These are phyloP conservation scores for Zaprionus inermis DNA, from an alignment of 1,140 invertebrate genomes.

Conservation along the genomic window DNA sequence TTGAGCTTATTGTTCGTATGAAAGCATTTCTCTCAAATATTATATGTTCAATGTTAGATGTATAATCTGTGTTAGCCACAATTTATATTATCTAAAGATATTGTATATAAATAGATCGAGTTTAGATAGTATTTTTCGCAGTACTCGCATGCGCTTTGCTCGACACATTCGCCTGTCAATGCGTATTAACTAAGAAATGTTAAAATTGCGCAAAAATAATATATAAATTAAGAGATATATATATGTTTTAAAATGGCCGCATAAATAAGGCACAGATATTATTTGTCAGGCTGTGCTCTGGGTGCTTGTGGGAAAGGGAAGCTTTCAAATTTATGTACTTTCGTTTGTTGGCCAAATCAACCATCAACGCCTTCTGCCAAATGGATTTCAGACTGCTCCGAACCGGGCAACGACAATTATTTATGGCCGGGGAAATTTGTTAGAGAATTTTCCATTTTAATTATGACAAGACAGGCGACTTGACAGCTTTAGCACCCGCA, in stretches of 20 bases:
- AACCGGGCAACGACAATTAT: constrained; percentile 37
- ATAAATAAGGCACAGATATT: constrained; percentile 67
- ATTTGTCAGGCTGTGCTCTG: constrained; percentile 58
- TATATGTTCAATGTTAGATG: too few relatives aligned
- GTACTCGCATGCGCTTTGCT: neutral
- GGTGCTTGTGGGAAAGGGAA: constrained; percentile 3
- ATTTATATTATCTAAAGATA: neutral
- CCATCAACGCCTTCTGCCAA: constrained; percentile 67
- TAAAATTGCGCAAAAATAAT: constrained; percentile 19
- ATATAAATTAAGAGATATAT: constrained; percentile 2
- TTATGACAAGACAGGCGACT: constrained; percentile 72
- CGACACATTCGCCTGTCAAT: constrained; percentile 50
- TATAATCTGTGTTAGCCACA: neutral
- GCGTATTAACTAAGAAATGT: constrained; percentile 16
- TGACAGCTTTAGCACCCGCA: constrained; percentile 68
- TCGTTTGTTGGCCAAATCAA: constrained; percentile 60
- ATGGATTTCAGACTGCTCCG: constrained; percentile 55
- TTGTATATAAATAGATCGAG: neutral
- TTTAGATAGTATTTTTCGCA: neutral
- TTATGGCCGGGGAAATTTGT: constrained; percentile 49
- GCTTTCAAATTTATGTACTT: constrained; percentile 43
- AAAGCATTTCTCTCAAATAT: too few relatives aligned
- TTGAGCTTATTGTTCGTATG: too few relatives aligned
- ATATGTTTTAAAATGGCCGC: constrained; percentile 51
- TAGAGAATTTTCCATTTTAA: constrained; percentile 61